phyloP scores from a whole-genome alignment of 2,888 invertebrate species.

The Rhagophthalmus giganteus region DNA sequence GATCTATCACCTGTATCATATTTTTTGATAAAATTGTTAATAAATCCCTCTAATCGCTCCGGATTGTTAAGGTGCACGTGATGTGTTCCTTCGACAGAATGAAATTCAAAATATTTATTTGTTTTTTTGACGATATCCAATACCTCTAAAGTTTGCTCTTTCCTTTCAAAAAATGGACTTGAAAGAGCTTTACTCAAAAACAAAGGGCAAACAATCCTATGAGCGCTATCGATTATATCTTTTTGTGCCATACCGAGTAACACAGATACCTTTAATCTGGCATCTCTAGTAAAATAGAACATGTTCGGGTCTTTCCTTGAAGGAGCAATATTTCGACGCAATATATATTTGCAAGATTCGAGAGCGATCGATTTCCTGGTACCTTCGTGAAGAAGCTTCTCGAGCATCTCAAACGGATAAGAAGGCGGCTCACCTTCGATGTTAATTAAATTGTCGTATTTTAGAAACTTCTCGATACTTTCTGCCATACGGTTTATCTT shows the following conservation, averaged over 20 bases:
- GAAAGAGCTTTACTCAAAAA: constrained; percentile 3
- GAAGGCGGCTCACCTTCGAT: constrained; percentile 59
- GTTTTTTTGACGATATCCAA: background rate
- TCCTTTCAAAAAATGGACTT: constrained; percentile 2
- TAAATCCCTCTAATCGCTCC: constrained; percentile 5
- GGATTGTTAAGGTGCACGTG: constrained; percentile 17
- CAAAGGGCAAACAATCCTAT: constrained; percentile 7
- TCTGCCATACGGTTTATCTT: constrained; percentile 51
- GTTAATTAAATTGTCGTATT: constrained; percentile 47
- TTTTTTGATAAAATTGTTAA: constrained; percentile 16
- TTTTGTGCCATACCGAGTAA: background rate
- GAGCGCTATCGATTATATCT: background rate
- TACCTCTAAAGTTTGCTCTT: constrained; percentile 1
- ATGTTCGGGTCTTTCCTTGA: constrained; percentile 60
- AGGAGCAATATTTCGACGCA: constrained; percentile 59
- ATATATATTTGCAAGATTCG: constrained; percentile 59
- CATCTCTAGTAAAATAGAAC: constrained; percentile 65
- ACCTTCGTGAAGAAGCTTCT: constrained; percentile 60
- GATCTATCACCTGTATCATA: constrained; percentile 43
- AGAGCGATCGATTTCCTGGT: constrained; percentile 60
- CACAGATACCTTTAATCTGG: constrained; percentile 60
- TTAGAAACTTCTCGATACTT: constrained; percentile 56
- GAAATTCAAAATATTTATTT: constrained; percentile 2
- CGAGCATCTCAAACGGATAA: constrained; percentile 62
- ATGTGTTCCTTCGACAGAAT: constrained; percentile 3